Evolutionary conservation across 2,797 vertebrate genomes (phyloP), one percentile per base, ranked within the genome.

Genomic region (Gadopsis marmoratus): DNA sequence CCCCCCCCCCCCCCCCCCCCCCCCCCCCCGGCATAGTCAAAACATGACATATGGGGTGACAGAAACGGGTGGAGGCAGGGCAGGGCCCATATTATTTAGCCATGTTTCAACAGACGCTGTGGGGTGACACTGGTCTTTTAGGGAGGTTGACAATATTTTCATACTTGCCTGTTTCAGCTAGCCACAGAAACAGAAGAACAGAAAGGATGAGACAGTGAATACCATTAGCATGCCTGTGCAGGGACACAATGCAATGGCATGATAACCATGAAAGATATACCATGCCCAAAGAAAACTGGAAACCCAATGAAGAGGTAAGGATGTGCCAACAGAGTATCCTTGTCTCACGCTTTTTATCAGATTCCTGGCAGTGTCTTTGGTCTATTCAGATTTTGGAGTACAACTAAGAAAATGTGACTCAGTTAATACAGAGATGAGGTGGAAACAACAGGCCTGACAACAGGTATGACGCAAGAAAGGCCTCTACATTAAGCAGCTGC

Each of bases 161-260:
- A 95, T 96, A 96, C 95, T 96, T 96, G 95, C 95, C 95, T 96
- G 93, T 91, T 90, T 95, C 94, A 96, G 95, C 95, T 96, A 94
- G 94, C 92, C 91, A 95, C 89, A 93, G 88, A 90, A 90, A 92
- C 67, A 93, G 86, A 87, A 87, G 89, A 83, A 92, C 90, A 94
- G 90, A 93, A 84, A 93, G 88, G 90, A 90, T 90, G 89, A 94
- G 91, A 93, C 91, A 89, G 91, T 93, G 93, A 94, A 91, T 89
- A 94, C 89, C 71, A 75, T 89, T 88, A 74, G 85, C 94, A 95
- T 95, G 94, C 92, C 81, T 72, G 79, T 83, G 87, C 79, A 78
- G 76, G 82, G 84, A 90, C 73, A 86, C 88, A 87, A 74, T 80
- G 88, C 71, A 55, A 86, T 68, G 87, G 78, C 71, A 89, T 78